Evolutionary conservation across 2,797 vertebrate genomes (phyloP), one percentile per base, ranked within the genome.

Genomic region (Mormyrops boulengeri): DNA sequence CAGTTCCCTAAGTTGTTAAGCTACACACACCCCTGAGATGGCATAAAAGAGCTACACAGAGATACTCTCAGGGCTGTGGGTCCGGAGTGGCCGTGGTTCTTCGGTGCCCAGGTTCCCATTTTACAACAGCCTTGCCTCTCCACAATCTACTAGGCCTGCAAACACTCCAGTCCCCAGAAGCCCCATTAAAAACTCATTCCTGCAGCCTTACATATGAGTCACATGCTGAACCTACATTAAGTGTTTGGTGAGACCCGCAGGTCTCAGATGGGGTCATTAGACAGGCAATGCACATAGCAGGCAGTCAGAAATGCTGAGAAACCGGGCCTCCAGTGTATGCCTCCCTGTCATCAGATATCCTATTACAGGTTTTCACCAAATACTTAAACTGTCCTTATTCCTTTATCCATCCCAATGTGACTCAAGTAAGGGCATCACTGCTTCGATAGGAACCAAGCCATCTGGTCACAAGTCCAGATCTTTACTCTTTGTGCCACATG

Each of bases 211-310:
- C 2, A 38, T 38, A 80, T 44, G 38, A 80, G 73, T 44, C 14
- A 80, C 14, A 80, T 8, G 34, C 38, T 80, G 34, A 38, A 80
- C 34, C 38, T 80, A 7, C 73, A 80, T 19, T 80, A 44, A 44
- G 73, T 38, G 73, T 19, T 41, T 38, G 4, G 14, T 38, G 73
- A 80, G 12, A 17, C 73, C 38, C 73, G 34, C 12, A 19, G 73
- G 73, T 80, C 73, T 80, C 73, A 80, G 34, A 44, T 44, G 73
- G 73, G 73, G 73, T 80, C 34, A 44, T 80, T 80, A 80, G 73
- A 80, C 73, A 80, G 73, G 73, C 73, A 80, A 8, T 80, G 73
- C 73, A 44, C 38, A 44, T 80, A 80, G 38, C 73, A 80, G 17
- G 73, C 73, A 80, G 12, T 44, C 73, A 44, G 38, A 80, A 19